These are phyloP conservation scores for Chironomus riparius DNA, from an alignment of 2,888 invertebrate species.

Conservation along the genomic window DNA sequence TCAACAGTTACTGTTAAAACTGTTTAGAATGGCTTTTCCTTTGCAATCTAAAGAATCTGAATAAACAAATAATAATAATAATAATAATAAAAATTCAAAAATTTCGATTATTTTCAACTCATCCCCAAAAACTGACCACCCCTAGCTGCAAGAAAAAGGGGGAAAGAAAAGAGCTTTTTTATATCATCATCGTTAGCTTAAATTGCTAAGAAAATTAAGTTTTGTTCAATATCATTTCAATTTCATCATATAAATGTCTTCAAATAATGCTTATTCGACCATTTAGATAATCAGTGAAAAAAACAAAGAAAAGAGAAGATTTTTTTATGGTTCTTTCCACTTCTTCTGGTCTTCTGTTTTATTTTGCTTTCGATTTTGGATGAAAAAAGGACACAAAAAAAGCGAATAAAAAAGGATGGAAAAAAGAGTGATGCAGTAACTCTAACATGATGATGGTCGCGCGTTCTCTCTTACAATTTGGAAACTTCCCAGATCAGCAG, in stretches of 20 bases:
- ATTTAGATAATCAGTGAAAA: constrained; percentile 21
- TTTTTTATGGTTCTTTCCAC: background rate
- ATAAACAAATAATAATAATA: too few relatives aligned
- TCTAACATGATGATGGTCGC: background rate
- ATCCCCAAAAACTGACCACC: too few relatives aligned
- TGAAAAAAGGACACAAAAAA: background rate
- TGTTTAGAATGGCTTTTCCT: too few relatives aligned
- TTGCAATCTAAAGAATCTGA: too few relatives aligned
- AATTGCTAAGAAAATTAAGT: constrained; percentile 16
- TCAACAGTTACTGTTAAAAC: too few relatives aligned
- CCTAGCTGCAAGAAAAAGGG: too few relatives aligned
- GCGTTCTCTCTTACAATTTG: too few relatives aligned
- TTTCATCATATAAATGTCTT: constrained; percentile 24
- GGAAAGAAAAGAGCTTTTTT: background rate
- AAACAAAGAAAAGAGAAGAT: constrained; percentile 3
- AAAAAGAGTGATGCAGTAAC: background rate
- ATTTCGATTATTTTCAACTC: too few relatives aligned
- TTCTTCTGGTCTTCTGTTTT: background rate
- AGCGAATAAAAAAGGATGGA: too few relatives aligned
- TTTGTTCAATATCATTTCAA: constrained; percentile 21
- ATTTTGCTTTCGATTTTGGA: background rate
- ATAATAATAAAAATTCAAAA: too few relatives aligned
- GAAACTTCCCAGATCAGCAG: background rate
- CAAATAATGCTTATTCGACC: constrained; percentile 19
- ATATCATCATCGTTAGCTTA: constrained; percentile 5